Evolutionary conservation across 2,888 invertebrate genomes (phyloP).

Genomic region (Campoplex nolae): DNA sequence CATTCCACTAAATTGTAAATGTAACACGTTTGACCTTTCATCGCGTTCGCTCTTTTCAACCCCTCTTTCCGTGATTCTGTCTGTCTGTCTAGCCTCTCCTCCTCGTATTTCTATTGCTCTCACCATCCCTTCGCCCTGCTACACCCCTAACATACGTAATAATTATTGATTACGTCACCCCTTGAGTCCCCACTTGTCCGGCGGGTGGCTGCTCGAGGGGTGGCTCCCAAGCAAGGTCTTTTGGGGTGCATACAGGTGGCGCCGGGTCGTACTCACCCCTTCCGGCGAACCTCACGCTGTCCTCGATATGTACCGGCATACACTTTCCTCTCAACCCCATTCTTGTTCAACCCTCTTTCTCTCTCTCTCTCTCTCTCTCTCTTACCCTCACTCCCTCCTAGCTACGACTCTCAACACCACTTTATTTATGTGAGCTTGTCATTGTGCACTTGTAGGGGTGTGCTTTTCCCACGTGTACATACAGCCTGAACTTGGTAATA

Average conservation of each 20-base stretch:
- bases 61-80: background rate
- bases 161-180: conserved; percentile 70
- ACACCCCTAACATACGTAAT: conserved; percentile 66
- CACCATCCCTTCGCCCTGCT: conserved; percentile 9
- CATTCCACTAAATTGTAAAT: conserved; percentile 58
- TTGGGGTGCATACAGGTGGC: conserved; percentile 68
- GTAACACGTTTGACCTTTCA: conserved; percentile 65
- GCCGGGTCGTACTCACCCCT: conserved; percentile 50
- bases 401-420: conserved; percentile 28
- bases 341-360: conserved; percentile 39
- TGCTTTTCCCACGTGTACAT: conserved; percentile 18
- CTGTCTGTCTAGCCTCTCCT: conserved; percentile 58
- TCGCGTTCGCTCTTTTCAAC: conserved; percentile 11
- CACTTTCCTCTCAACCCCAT: conserved; percentile 61
- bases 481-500: conserved; percentile 65
- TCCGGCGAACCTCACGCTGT: conserved; percentile 34
- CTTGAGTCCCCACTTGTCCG: conserved; percentile 50
- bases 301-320: conserved; percentile 50
- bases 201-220: conserved; percentile 17
- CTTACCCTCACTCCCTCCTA: conserved; percentile 19
- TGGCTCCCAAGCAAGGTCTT: conserved; percentile 62
- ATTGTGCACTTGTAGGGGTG: background rate
- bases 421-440: conserved; percentile 22
- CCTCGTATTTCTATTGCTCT: conserved; percentile 11
- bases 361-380: background rate